Evolutionary conservation across 2,113 vertebrate genomes (phyloP).

Genomic region (Mungos mungo): DNA sequence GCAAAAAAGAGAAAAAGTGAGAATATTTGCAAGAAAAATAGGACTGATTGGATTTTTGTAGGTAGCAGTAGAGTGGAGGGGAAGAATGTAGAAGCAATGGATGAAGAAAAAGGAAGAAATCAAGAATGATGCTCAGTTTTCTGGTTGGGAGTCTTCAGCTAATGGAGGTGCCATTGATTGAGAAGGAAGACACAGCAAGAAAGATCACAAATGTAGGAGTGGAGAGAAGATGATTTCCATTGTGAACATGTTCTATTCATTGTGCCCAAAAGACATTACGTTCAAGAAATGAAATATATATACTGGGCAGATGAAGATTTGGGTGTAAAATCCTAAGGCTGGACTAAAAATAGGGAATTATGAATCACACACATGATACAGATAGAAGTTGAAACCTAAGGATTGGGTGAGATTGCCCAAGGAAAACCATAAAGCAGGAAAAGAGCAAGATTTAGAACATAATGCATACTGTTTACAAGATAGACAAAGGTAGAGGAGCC

Average conservation of each 20-base stretch:
- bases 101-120: not conserved
- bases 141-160: not conserved
- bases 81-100: not conserved
- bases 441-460: not conserved
- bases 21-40: conserved; percentile 14
- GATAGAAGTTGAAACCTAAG: not conserved
- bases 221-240: not conserved
- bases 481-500: not conserved
- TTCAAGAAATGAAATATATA: not conserved
- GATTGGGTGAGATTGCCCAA: not conserved
- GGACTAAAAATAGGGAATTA: not conserved
- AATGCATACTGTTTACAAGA: not conserved
- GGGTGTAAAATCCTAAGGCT: not conserved
- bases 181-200: not conserved
- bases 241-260: not conserved
- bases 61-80: not conserved
- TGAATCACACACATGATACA: not conserved
- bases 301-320: not conserved
- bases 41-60: not conserved
- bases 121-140: not conserved
- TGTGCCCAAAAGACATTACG: not conserved
- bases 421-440: not conserved
- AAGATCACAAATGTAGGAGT: not conserved
- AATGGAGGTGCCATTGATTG: not conserved
- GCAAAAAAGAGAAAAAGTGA: not conserved